Percentiles rank a stretch among this genome's conserved stretches.
These are phyloP conservation scores for Hemiprocne comata DNA, from an alignment of 2,113 vertebrate species.

Conservation along the genomic window DNA sequence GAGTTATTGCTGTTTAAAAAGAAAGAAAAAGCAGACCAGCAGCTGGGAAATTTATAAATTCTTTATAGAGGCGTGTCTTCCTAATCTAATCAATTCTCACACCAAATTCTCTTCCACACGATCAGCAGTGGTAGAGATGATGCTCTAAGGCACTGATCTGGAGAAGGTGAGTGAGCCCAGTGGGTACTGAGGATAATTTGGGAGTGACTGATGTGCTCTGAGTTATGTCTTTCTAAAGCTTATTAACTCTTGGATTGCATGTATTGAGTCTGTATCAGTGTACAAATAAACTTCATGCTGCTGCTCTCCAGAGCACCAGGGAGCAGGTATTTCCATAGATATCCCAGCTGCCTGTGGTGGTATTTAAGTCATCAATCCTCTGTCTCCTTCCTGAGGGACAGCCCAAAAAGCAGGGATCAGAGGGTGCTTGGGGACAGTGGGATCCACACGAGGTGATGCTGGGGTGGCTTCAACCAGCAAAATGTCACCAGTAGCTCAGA, in stretches of 20 bases:
- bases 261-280: neutral
- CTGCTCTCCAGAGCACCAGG: neutral
- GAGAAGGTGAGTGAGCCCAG: neutral
- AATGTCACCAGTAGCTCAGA: neutral
- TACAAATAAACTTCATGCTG: neutral
- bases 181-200: neutral
- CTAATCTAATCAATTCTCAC: neutral
- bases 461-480: neutral
- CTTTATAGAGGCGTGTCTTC: neutral
- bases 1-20: neutral
- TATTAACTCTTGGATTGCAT: neutral
- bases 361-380: neutral
- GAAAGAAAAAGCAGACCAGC: neutral
- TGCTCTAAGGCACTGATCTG: neutral
- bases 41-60: neutral
- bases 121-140: neutral
- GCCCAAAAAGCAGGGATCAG: neutral
- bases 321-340: neutral
- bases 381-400: neutral
- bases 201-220: neutral
- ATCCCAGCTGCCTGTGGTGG: neutral
- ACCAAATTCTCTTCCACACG: neutral
- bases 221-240: neutral
- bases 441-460: rapidly evolving
- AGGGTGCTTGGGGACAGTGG: too few species aligned